These are phyloP conservation scores for Thamnophis sirtalis DNA, from an alignment of 2,113 vertebrate species.

Conservation along the genomic window DNA sequence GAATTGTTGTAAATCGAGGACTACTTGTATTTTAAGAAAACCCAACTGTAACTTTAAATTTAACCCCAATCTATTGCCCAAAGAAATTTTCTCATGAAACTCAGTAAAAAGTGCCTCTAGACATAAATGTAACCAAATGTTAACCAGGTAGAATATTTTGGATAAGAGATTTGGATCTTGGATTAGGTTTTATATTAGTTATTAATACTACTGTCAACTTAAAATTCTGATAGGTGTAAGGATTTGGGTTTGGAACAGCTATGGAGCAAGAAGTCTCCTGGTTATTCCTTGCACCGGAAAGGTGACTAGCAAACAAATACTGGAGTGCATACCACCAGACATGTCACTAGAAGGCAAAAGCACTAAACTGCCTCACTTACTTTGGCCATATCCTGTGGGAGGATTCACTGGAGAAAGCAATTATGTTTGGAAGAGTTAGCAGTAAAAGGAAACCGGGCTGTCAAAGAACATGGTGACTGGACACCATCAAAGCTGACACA, in stretches of 20 bases:
- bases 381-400: background rate
- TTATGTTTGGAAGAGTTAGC: background rate
- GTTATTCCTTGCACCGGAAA: background rate
- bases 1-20: too few species aligned
- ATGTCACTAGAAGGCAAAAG: background rate
- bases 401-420: background rate
- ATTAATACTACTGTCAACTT: background rate
- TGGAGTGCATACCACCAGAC: background rate
- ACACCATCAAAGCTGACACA: background rate
- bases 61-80: background rate
- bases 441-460: background rate
- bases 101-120: background rate
- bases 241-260: background rate
- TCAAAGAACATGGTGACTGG: background rate
- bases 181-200: background rate
- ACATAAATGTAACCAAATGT: background rate
- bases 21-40: too few species aligned
- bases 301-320: background rate
- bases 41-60: background rate
- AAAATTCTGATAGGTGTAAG: background rate
- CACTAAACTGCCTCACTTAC: background rate
- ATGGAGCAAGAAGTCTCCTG: background rate
- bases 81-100: background rate
- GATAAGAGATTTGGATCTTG: background rate
- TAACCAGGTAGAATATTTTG: background rate